Conservation (phyloP, 2,113 vertebrate species). For the Hyaena hyaena region DNA sequence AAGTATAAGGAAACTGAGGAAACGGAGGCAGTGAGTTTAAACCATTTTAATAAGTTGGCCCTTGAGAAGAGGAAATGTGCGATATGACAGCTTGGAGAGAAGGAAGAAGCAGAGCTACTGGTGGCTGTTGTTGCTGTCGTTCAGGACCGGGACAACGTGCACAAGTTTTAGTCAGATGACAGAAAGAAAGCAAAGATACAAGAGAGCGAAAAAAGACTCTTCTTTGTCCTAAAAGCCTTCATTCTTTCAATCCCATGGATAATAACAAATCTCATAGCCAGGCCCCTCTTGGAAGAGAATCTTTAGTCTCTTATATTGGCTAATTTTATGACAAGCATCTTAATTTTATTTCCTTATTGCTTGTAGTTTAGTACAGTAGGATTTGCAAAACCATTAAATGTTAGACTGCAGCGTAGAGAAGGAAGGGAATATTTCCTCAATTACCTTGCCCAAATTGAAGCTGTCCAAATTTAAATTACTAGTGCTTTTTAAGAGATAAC, state of each 20-base stretch:
- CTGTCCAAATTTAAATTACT: constrained; percentile 64
- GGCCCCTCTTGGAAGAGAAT: neutral
- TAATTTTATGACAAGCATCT: constrained; percentile 48
- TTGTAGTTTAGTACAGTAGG: neutral
- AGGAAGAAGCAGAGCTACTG: neutral
- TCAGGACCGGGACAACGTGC: neutral
- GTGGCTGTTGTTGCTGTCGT: fast-evolving
- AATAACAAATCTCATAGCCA: neutral
- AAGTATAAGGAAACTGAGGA: neutral
- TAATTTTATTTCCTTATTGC: constrained; percentile 62
- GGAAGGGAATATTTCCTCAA: constrained; percentile 35
- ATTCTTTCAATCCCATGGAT: neutral
- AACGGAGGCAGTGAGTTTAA: neutral
- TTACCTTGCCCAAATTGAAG: constrained; percentile 47
- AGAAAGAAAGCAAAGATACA: neutral
- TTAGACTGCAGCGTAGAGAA: neutral
- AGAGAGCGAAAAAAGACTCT: neutral
- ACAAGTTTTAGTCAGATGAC: neutral
- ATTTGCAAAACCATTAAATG: constrained; percentile 41
- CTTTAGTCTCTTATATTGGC: neutral
- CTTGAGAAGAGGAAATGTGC: neutral
- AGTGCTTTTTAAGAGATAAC: constrained; percentile 59
- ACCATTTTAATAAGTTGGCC: neutral
- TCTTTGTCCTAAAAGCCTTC: neutral
- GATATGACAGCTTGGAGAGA: neutral